These are phyloP conservation scores for Gibbula magus DNA, from an alignment of 2,888 invertebrate species.

Conservation along the genomic window DNA sequence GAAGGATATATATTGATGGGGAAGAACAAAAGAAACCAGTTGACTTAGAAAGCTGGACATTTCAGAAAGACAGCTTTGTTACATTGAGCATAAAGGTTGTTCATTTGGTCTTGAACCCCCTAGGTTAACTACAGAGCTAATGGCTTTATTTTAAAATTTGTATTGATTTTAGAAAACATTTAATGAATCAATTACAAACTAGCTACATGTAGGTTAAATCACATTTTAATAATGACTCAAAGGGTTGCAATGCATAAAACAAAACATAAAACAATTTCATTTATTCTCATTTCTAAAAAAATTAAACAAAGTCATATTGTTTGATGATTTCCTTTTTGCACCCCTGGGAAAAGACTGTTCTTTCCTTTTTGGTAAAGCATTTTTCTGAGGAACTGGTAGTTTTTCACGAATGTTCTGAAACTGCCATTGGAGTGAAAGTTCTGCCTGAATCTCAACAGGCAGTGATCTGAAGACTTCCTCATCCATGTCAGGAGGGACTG, in stretches of 20 bases:
- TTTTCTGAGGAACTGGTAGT: background rate
- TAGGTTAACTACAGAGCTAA: no score
- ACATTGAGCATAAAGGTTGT: no score
- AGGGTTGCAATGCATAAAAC: background rate
- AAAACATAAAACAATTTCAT: background rate
- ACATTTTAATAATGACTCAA: no score
- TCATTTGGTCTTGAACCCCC: no score
- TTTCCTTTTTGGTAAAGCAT: background rate
- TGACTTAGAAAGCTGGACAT: no score
- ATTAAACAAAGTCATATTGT: background rate
- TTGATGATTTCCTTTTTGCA: background rate
- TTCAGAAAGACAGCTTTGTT: no score
- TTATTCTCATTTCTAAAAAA: background rate
- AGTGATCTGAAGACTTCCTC: slow-evolving; percentile 13
- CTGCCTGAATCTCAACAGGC: slow-evolving; percentile 13
- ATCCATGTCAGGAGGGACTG: slow-evolving; percentile 17
- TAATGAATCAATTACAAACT: no score
- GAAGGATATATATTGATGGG: no score
- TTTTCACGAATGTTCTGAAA: background rate
- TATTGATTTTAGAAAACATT: no score
- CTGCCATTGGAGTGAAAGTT: slow-evolving; percentile 22
- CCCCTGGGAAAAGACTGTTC: background rate
- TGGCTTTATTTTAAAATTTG: no score
- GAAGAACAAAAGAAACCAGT: no score
- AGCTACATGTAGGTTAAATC: no score